These are phyloP conservation scores for Drymodes brunneopygia DNA, from an alignment of 2,113 vertebrate genomes.

Conservation along the genomic window DNA sequence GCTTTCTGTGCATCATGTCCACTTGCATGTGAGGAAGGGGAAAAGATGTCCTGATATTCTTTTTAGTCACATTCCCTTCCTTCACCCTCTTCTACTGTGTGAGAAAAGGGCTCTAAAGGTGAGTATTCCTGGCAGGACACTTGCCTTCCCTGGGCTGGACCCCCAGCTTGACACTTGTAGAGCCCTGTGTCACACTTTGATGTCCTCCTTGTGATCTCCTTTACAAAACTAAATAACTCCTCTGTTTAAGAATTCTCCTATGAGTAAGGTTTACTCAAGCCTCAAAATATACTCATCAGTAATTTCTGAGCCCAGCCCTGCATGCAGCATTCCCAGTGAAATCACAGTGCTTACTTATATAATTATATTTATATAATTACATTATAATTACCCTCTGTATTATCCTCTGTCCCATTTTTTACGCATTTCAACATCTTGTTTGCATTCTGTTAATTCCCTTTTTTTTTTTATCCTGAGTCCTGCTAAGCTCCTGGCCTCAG, in stretches of 20 bases:
- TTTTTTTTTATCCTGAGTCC: not conserved
- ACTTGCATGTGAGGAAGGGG: not conserved
- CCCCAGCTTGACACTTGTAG: not conserved
- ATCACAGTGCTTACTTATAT: not conserved
- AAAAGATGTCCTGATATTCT: not conserved
- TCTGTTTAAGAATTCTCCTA: not conserved
- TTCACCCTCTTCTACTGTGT: not conserved
- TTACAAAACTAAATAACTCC: not conserved
- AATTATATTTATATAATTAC: constrained; percentile 46
- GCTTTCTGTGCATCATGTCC: not conserved
- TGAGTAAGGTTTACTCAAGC: not conserved
- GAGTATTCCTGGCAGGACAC: not conserved
- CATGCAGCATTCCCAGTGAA: not conserved
- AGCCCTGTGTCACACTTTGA: not conserved
- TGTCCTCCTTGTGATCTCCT: not conserved
- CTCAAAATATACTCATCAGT: not conserved
- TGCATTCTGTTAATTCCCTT: not conserved
- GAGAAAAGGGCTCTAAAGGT: not conserved
- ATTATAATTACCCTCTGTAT: constrained; percentile 23
- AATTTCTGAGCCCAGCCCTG: not conserved
- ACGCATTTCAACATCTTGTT: constrained; percentile 24
- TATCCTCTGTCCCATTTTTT: constrained; percentile 14
- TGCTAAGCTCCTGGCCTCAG: constrained; percentile 13
- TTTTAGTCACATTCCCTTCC: not conserved
- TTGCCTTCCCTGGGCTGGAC: not conserved